Conservation (phyloP, 92 coral and sea anemone genomes). For the Siderastrea siderea region DNA sequence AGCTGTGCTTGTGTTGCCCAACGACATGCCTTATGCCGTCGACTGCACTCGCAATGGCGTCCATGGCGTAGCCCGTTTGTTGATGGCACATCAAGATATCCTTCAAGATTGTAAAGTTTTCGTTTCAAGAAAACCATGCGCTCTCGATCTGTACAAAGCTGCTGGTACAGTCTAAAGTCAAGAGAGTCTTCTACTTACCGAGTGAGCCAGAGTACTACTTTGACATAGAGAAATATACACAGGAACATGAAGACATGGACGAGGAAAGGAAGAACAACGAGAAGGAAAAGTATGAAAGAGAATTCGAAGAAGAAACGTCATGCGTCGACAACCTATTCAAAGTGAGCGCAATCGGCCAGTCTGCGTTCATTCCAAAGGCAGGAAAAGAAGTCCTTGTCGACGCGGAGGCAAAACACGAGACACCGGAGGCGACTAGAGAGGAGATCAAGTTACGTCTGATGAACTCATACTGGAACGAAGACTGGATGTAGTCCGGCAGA, state of each 20-base stretch:
- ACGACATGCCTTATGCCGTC: slow-evolving; percentile 64
- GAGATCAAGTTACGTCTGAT: neutral
- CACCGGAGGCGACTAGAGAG: neutral
- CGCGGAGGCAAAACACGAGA: neutral
- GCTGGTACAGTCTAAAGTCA: slow-evolving; percentile 66
- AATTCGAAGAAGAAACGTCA: neutral
- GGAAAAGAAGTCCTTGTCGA: neutral
- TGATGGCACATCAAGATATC: slow-evolving; percentile 51
- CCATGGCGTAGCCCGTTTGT: slow-evolving; percentile 61
- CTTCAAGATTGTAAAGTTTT: slow-evolving; percentile 55
- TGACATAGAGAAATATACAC: neutral
- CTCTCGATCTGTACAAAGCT: slow-evolving; percentile 75
- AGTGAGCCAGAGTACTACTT: slow-evolving; percentile 67
- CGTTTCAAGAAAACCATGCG: slow-evolving; percentile 74
- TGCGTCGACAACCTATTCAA: slow-evolving; percentile 68
- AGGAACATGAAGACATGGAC: neutral
- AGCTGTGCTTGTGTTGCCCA: slow-evolving; percentile 68
- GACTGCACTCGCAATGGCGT: slow-evolving; percentile 67
- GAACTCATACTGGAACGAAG: slow-evolving; percentile 15
- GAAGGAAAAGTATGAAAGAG: neutral
- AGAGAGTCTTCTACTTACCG: slow-evolving; percentile 72
- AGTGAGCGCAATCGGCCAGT: slow-evolving; percentile 5
- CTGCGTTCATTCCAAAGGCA: slow-evolving; percentile 20
- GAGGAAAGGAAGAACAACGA: neutral
- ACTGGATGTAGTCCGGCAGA: no score